Evolutionary conservation across 2,797 vertebrate species (phyloP), one percentile per base, ranked within the genome.

Genomic region (Alectoris magna): DNA sequence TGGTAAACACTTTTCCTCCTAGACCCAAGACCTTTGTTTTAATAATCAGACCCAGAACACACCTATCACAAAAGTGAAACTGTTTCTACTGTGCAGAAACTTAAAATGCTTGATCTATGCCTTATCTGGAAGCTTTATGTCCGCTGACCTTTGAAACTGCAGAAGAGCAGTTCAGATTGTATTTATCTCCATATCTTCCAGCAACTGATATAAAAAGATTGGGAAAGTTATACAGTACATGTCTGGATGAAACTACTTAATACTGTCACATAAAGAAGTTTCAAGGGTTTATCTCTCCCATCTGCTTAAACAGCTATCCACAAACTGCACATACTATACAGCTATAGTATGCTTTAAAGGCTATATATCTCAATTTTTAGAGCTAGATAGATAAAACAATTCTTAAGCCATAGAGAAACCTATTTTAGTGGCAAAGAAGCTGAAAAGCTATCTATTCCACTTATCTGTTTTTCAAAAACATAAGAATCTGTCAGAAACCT

Each of bases 271-370:
- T 59, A 91, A 94, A 92, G 29, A 92, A 79, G 15, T n/a, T 72
- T 77, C 53, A 82, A 62, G 5, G n/a, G 84, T 39, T 95, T 92
- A 70, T 74, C 63, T 83, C 84, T 66, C 80, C 46, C 84, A 85
- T 66, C 27, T 68, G 62, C 71, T 77, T 46, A 87, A 34, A 87
- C 26, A 84, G 48, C 46, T 90, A 73, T 72, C 93, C 90, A 93
- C 60, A 63, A 87, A 87, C 29, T 63, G 44, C 27, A 79, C 39
- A 77, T 14, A 55, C 55, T 72, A 15, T 49, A 84, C 22, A 88
- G n/a, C 66, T 62, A 75, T 1, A 51, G 39, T 5, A 69, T 24
- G 67, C 13, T 90, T 87, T 80, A 86, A 85, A 88, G 55, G 34
- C 34, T 80, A 1, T 70, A 58, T 76, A 39, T 39, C 26, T 75